Percentiles rank a stretch among this genome's conserved stretches.
Conservation (phyloP, 2,113 vertebrate genomes). For the Petaurus breviceps region DNA sequence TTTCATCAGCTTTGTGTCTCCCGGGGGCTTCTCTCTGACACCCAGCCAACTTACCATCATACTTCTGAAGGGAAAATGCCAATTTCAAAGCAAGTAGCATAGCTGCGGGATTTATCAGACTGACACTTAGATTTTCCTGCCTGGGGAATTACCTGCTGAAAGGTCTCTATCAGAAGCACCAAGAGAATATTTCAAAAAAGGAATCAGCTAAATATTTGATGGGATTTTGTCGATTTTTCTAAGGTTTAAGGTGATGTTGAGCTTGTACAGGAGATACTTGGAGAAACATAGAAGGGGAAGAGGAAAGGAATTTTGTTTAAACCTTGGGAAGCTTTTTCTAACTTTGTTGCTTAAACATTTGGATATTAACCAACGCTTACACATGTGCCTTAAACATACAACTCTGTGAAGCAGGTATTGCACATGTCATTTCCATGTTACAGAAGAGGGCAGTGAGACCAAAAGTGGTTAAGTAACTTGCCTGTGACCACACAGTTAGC, state of each 20-base stretch:
- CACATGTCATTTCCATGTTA: neutral
- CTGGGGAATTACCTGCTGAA: neutral
- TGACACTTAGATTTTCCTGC: neutral
- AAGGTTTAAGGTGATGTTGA: neutral
- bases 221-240: neutral
- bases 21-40: neutral
- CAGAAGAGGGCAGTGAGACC: neutral
- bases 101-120: neutral
- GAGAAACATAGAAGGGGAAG: neutral
- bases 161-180: neutral
- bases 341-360: neutral
- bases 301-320: constrained; percentile 6
- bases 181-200: neutral
- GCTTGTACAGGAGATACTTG: neutral
- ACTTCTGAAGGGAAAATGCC: neutral
- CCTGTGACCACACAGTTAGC: neutral
- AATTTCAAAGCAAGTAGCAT: neutral
- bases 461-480: neutral
- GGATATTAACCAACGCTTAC: neutral
- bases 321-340: neutral
- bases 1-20: neutral
- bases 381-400: neutral
- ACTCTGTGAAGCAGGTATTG: neutral
- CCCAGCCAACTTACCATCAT: neutral
- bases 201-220: constrained; percentile 31